Evolutionary conservation across 1,140 invertebrate genomes (phyloP).

Genomic region (Coptotermes formosanus): DNA sequence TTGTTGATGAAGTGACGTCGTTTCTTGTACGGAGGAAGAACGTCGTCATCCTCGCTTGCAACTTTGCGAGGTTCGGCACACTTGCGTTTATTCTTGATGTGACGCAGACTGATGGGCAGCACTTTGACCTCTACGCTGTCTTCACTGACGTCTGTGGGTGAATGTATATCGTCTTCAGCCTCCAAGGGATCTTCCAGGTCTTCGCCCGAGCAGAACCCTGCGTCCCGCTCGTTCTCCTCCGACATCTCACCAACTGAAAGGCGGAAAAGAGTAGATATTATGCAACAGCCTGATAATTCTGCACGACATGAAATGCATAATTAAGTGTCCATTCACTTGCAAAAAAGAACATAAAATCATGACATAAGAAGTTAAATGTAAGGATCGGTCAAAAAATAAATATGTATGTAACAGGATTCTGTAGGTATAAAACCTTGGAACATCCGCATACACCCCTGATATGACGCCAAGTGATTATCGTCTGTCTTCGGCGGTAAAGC

Average conservation of each 20-base stretch:
- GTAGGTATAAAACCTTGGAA: no score
- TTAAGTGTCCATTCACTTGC: no score
- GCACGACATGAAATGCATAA: no score
- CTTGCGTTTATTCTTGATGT: constrained; percentile 64
- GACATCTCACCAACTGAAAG: constrained; percentile 26
- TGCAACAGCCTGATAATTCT: no score
- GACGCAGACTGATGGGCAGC: constrained; percentile 51
- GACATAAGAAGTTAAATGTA: no score
- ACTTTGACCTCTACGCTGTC: constrained; percentile 71
- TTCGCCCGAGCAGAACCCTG: constrained; percentile 68
- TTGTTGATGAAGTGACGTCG: constrained; percentile 49
- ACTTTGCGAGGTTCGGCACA: constrained; percentile 66
- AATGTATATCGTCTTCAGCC: constrained; percentile 60
- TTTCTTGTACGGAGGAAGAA: constrained; percentile 60
- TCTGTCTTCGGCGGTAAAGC: no score
- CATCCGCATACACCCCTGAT: no score
- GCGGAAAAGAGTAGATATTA: no score
- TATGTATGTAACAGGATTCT: no score
- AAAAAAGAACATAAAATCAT: no score
- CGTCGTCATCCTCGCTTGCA: constrained; percentile 46
- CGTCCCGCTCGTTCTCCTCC: constrained; percentile 56
- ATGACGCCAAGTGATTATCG: no score
- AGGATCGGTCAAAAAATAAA: no score
- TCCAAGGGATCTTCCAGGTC: constrained; percentile 46
- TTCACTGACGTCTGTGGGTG: constrained; percentile 64